A percentile compares a stretch with the other conserved stretches of the same genome.
Evolutionary conservation across 1,140 invertebrate genomes (phyloP).

Genomic region (Drosophila pectinifera): DNA sequence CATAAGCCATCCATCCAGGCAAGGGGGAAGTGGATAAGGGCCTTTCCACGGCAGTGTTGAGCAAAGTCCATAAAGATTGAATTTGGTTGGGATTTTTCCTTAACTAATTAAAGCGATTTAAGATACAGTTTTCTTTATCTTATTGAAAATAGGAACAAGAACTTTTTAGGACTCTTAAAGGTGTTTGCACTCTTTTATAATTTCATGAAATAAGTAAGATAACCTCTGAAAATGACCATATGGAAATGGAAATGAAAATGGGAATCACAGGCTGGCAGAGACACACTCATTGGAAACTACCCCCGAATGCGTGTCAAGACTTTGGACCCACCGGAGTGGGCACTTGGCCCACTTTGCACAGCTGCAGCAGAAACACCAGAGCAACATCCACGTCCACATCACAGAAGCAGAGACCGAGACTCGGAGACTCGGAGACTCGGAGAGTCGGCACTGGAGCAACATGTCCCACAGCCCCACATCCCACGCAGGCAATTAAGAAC

Average conservation of each 20-base stretch:
- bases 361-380: slow-evolving; percentile 25
- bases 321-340: slow-evolving; percentile 51
- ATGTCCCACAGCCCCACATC: slow-evolving; percentile 54
- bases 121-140: too few species aligned
- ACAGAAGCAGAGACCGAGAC: slow-evolving; percentile 7
- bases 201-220: too few species aligned
- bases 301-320: slow-evolving; percentile 59
- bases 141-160: too few species aligned
- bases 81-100: neutral
- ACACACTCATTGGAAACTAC: slow-evolving; percentile 42
- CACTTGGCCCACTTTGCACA: slow-evolving; percentile 49
- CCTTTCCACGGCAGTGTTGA: neutral
- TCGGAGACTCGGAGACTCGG: too few species aligned
- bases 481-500: slow-evolving; percentile 80
- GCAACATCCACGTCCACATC: slow-evolving; percentile 26
- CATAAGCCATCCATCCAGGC: slow-evolving; percentile 49
- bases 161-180: too few species aligned
- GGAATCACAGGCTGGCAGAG: slow-evolving; percentile 20
- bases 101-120: too few species aligned
- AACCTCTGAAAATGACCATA: slow-evolving; percentile 3
- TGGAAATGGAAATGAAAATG: slow-evolving; percentile 15
- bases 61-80: neutral
- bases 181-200: too few species aligned
- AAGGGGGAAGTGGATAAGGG: slow-evolving; percentile 2
- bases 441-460: slow-evolving; percentile 14